Base-by-base conservation (phyloP, 1,140 invertebrate genomes). In the Cyclargus thomasi region DNA sequence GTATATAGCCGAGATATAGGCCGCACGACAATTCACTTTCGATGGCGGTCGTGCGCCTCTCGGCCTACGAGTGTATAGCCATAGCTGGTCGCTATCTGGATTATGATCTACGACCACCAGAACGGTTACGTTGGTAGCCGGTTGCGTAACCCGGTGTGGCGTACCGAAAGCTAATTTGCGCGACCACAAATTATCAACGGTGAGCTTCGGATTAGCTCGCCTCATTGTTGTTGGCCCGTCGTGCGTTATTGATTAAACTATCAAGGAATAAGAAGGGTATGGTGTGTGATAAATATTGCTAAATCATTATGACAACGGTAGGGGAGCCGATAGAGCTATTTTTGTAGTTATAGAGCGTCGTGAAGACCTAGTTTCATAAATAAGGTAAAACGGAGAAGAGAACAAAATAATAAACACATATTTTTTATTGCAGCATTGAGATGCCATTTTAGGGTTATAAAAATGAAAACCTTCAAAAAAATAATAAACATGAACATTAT, bases 1-100 rank as follows among this genome's bases (percentile, higher is more conserved):
- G n/a, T n/a, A n/a, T n/a, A n/a, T n/a, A n/a, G n/a, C n/a, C n/a
- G n/a, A n/a, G n/a, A n/a, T 81, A 76, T 83, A 77, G 70, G 71
- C 76, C 75, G 68, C 79, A 80, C 74, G 76, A 83, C 81, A 87
- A 80, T 84, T 89, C 81, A 87, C 81, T 87, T 85, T 89, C 84
- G 82, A 85, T 79, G 75, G 70, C 74, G 71, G 76, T 85, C 84
- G 84, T 87, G 86, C 80, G 78, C 70, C 74, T 77, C 76, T 75
- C 76, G 79, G 80, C 78, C 83, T 80, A 82, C 76, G 80, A 72
- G 70, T 67, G 70, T 74, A 73, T 69, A 79, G 81, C 79, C 77
- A 76, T 80, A 80, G 74, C 76, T 72, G 68, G 64, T 72, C 29
- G 72, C 75, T 86, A 89, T 87, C 86, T 78, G 80, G 70, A 79